These are phyloP conservation scores for Bombus sylvicola DNA, from an alignment of 1,140 invertebrate species.

Conservation along the genomic window DNA sequence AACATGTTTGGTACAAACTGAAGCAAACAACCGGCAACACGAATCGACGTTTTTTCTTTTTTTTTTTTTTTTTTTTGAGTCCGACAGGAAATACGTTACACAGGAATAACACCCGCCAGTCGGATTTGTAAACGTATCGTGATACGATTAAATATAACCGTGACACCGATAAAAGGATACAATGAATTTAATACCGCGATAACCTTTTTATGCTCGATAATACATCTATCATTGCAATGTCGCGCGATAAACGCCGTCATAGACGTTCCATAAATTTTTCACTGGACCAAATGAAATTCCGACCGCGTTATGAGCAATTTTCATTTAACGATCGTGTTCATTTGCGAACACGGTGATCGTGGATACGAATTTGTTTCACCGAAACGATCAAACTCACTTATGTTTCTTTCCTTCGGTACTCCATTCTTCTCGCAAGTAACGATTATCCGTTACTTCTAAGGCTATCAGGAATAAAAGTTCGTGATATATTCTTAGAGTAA, in stretches of 20 bases:
- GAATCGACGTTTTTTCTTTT: too few species aligned
- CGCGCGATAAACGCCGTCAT: constrained; percentile 1
- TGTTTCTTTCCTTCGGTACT: not conserved
- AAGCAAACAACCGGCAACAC: too few species aligned
- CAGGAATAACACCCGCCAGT: not conserved
- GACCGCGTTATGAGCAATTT: constrained; percentile 3
- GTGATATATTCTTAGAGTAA: too few species aligned
- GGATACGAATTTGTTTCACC: not conserved
- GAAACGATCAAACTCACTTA: not conserved
- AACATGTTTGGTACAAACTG: too few species aligned
- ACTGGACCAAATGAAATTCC: not conserved
- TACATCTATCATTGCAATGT: constrained; percentile 25
- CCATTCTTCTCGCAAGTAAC: too few species aligned
- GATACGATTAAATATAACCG: constrained; percentile 20
- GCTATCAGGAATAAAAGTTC: too few species aligned
- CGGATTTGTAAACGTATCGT: constrained; percentile 23
- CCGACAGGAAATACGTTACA: not conserved
- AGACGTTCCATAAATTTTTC: constrained; percentile 29
- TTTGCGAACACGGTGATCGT: not conserved
- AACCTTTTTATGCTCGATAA: constrained; percentile 19
- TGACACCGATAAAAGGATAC: not conserved
- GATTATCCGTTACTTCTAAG: too few species aligned
- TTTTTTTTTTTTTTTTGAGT: not conserved
- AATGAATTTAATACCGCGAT: constrained; percentile 26
- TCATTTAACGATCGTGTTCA: constrained; percentile 19